A percentile compares a stretch with the other conserved stretches of the same genome.
phyloP scores from a whole-genome alignment of 2,888 invertebrate genomes.

The Lobophora halterata region DNA sequence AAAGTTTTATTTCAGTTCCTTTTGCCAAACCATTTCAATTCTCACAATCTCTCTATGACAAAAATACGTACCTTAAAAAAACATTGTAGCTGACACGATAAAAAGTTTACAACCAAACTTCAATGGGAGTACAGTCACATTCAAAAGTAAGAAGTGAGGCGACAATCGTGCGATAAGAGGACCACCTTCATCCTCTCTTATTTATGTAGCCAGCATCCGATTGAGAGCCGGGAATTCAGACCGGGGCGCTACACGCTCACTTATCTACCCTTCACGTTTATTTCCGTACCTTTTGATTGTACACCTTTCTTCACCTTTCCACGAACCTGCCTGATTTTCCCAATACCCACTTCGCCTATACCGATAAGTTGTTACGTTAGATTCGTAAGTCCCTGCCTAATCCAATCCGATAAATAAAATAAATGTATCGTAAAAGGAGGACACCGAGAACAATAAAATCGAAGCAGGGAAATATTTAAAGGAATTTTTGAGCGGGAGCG shows the following conservation, averaged over 20 bases:
- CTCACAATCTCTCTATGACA: slow-evolving; percentile 2
- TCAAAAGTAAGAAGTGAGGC: slow-evolving; percentile 56
- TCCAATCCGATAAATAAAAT: slow-evolving; percentile 67
- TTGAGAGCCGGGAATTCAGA: slow-evolving; percentile 56
- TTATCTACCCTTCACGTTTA: slow-evolving; percentile 78
- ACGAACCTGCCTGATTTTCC: slow-evolving; percentile 29
- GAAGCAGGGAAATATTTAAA: slow-evolving; percentile 65
- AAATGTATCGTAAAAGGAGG: slow-evolving; percentile 68
- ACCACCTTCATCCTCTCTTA: slow-evolving; percentile 68
- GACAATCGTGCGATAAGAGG: slow-evolving; percentile 57
- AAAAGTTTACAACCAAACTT: slow-evolving; percentile 32
- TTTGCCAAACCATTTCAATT: background rate
- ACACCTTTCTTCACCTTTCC: slow-evolving; percentile 38
- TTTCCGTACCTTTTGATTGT: slow-evolving; percentile 64
- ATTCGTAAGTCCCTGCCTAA: slow-evolving; percentile 48
- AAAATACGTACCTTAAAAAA: slow-evolving; percentile 4
- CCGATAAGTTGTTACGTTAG: slow-evolving; percentile 30
- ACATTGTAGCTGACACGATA: slow-evolving; percentile 30
- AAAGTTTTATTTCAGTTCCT: too few species aligned
- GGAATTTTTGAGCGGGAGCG: slow-evolving; percentile 63
- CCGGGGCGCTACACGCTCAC: slow-evolving; percentile 64
- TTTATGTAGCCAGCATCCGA: slow-evolving; percentile 77
- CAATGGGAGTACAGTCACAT: slow-evolving; percentile 38
- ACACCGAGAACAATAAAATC: slow-evolving; percentile 69
- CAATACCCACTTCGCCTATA: slow-evolving; percentile 23